Evolutionary conservation across 1,140 invertebrate species (phyloP).

Genomic region (Drosophila repletoides): DNA sequence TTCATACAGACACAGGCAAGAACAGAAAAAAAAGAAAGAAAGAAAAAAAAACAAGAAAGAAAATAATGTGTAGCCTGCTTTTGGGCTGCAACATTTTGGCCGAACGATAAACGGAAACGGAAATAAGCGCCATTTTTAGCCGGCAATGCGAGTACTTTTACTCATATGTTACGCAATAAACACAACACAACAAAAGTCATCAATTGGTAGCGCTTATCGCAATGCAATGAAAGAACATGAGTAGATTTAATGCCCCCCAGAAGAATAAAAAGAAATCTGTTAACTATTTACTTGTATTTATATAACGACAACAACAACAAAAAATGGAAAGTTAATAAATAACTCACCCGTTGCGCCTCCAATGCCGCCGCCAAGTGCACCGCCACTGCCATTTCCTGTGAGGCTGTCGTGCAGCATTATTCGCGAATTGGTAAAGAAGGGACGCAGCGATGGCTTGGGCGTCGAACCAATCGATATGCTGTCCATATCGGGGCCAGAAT

Average conservation of each 20-base stretch:
- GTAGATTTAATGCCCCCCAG: background rate
- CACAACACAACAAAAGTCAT: constrained; percentile 18
- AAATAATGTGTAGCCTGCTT: constrained; percentile 22
- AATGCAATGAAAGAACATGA: constrained; percentile 18
- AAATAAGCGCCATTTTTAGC: constrained; percentile 12
- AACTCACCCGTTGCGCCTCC: constrained; percentile 49
- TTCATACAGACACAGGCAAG: background rate
- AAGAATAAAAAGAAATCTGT: constrained; percentile 3
- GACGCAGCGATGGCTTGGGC: constrained; percentile 96
- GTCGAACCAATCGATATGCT: constrained; percentile 98
- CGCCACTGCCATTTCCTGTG: constrained; percentile 41
- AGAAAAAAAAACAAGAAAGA: background rate
- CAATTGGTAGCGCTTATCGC: constrained; percentile 7
- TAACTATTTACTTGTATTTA: background rate
- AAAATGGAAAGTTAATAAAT: constrained; percentile 11
- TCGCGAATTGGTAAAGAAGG: constrained; percentile 95
- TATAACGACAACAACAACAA: constrained; percentile 10
- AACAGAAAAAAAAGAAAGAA: background rate
- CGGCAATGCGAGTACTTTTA: background rate
- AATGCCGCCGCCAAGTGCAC: constrained; percentile 21
- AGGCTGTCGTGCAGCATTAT: constrained; percentile 85
- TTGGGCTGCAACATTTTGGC: background rate
- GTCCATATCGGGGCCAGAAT: constrained; percentile 96
- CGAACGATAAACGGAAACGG: constrained; percentile 7
- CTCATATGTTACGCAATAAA: constrained; percentile 3